phyloP scores from a whole-genome alignment of 2,797 vertebrate genomes.

The Pagetopsis macropterus region DNA sequence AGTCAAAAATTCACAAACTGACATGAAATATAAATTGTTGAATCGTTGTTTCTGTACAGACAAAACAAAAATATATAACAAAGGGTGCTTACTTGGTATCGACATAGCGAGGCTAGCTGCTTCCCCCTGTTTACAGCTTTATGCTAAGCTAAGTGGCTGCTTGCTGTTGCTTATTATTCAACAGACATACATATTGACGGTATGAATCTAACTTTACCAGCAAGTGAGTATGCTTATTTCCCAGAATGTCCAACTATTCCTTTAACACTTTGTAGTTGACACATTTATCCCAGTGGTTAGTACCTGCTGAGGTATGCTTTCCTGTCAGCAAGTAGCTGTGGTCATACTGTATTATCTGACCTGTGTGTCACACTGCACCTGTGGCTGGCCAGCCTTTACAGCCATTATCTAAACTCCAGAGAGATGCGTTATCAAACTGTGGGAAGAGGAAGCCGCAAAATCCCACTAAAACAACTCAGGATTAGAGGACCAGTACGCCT shows the following conservation, averaged over 20 bases:
- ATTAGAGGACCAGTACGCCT: constrained; percentile 85
- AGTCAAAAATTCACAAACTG: not conserved
- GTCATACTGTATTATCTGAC: constrained; percentile 66
- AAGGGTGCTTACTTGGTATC: not conserved
- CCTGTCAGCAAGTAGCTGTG: constrained; percentile 38
- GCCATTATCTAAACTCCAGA: constrained; percentile 83
- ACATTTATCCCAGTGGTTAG: constrained; percentile 15
- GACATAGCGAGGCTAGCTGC: not conserved
- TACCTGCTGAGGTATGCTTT: constrained; percentile 34
- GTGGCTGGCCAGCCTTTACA: constrained; percentile 74
- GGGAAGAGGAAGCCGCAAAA: constrained; percentile 90
- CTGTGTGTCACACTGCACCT: constrained; percentile 82
- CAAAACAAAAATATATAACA: not conserved
- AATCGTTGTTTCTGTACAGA: not conserved
- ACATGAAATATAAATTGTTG: not conserved
- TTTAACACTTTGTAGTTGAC: constrained; percentile 3
- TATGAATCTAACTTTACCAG: not conserved
- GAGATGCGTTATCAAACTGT: constrained; percentile 86
- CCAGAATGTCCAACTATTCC: not conserved
- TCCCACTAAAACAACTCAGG: constrained; percentile 88
- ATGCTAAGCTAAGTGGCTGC: no score
- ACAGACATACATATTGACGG: not conserved
- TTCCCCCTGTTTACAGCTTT: no score
- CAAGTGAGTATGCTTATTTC: not conserved
- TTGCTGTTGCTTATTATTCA: no score